These are phyloP conservation scores for Reinhardtius hippoglossoides DNA, from an alignment of 2,113 vertebrate genomes.

Conservation along the genomic window DNA sequence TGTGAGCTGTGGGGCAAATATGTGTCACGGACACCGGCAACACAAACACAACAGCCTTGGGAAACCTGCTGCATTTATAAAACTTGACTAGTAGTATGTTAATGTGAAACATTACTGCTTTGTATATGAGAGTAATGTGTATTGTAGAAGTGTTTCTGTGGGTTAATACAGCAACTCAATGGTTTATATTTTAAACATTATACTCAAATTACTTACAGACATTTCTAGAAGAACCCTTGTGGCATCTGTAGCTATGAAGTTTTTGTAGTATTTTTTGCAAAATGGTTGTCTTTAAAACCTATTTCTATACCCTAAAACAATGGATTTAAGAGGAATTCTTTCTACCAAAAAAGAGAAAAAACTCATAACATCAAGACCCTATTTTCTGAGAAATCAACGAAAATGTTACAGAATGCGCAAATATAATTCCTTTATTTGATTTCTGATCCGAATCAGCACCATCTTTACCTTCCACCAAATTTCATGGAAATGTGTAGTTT, in stretches of 20 bases:
- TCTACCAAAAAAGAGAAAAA: too few relatives aligned
- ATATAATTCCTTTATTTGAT: too few relatives aligned
- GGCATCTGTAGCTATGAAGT: neutral
- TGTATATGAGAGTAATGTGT: neutral
- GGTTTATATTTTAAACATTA: neutral
- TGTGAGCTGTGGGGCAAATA: neutral
- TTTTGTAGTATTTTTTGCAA: neutral
- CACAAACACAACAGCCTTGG: neutral
- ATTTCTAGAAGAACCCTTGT: neutral
- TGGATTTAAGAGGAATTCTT: too few relatives aligned
- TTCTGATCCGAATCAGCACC: too few relatives aligned
- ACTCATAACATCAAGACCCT: too few relatives aligned
- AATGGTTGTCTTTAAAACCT: too few relatives aligned
- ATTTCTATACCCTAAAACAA: neutral
- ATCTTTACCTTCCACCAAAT: too few relatives aligned
- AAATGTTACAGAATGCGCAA: too few relatives aligned
- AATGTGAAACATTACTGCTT: neutral
- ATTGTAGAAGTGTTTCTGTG: neutral
- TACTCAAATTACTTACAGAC: too few relatives aligned
- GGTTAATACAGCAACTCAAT: neutral
- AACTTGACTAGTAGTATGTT: conserved; percentile 1
- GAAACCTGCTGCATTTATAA: neutral
- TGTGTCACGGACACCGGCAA: conserved; percentile 11
- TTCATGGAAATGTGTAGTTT: too few relatives aligned
- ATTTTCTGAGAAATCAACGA: too few relatives aligned